These are phyloP conservation scores for Metacarcinus magister DNA, from an alignment of 2,888 invertebrate genomes.

Conservation along the genomic window DNA sequence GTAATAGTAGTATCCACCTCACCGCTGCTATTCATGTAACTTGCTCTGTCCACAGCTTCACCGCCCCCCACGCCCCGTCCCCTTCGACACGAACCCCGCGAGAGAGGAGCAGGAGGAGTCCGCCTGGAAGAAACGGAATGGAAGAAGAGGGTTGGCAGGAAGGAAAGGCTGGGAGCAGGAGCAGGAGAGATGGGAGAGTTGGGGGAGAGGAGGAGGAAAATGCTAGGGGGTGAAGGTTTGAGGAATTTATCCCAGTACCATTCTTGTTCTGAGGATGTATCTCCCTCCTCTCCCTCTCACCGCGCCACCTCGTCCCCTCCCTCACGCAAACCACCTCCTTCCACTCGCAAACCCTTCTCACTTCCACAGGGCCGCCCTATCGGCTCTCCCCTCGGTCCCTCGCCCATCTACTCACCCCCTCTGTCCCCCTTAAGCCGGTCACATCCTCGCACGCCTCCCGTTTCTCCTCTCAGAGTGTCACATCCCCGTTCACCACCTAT, in stretches of 20 bases:
- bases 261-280: constrained; percentile 53
- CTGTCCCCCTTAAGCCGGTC: neutral
- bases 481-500: neutral
- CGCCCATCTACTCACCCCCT: neutral
- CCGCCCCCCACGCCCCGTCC: constrained; percentile 6
- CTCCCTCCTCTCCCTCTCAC: neutral
- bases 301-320: neutral
- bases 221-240: neutral
- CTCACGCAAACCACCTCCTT: neutral
- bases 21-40: neutral
- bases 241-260: constrained; percentile 61
- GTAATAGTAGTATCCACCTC: neutral
- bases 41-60: neutral
- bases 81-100: neutral
- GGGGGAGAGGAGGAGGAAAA: constrained; percentile 15
- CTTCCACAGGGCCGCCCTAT: neutral
- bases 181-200: neutral
- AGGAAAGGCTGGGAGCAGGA: neutral
- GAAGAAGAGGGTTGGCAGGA: neutral
- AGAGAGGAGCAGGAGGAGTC: neutral
- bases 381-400: neutral
- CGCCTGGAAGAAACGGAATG: neutral
- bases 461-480: neutral
- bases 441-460: neutral
- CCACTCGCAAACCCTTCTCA: neutral